These are phyloP conservation scores for Alviniconcha marisindica DNA, from an alignment of 1,140 invertebrate species.

Conservation along the genomic window DNA sequence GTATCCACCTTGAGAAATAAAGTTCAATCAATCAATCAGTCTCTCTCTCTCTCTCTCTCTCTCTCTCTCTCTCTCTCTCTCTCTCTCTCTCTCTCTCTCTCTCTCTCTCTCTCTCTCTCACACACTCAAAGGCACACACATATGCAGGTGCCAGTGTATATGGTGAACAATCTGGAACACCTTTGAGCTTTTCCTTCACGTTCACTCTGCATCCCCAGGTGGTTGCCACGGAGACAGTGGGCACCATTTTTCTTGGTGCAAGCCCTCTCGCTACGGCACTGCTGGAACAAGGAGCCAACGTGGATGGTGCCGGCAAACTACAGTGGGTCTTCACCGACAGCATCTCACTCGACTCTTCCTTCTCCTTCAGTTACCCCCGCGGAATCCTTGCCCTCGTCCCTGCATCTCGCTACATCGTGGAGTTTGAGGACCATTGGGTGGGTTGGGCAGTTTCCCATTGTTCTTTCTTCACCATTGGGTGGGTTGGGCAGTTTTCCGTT, in stretches of 20 bases:
- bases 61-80: not conserved
- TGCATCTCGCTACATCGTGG: slow-evolving; percentile 61
- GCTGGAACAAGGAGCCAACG: slow-evolving; percentile 49
- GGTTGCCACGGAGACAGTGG: slow-evolving; percentile 50
- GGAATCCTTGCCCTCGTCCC: slow-evolving; percentile 68
- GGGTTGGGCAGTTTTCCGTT: too few species aligned
- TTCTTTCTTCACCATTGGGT: too few species aligned
- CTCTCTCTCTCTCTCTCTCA: too few species aligned
- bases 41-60: too few species aligned
- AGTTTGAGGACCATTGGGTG: slow-evolving; percentile 74
- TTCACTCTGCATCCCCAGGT: slow-evolving; percentile 18
- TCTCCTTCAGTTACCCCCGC: slow-evolving; percentile 59
- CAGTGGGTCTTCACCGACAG: slow-evolving; percentile 71
- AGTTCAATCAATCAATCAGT: too few species aligned
- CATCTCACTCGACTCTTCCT: slow-evolving; percentile 55
- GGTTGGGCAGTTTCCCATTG: too few species aligned
- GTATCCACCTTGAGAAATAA: too few species aligned
- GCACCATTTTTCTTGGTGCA: slow-evolving; percentile 64
- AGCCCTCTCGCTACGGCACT: slow-evolving; percentile 47
- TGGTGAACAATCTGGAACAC: too few species aligned
- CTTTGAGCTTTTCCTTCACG: too few species aligned
- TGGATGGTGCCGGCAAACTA: slow-evolving; percentile 54
- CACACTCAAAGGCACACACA: too few species aligned
- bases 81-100: too few species aligned
- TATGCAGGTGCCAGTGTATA: not conserved